Conservation (phyloP, 2,888 invertebrate species). For the Conomelus anceps region DNA sequence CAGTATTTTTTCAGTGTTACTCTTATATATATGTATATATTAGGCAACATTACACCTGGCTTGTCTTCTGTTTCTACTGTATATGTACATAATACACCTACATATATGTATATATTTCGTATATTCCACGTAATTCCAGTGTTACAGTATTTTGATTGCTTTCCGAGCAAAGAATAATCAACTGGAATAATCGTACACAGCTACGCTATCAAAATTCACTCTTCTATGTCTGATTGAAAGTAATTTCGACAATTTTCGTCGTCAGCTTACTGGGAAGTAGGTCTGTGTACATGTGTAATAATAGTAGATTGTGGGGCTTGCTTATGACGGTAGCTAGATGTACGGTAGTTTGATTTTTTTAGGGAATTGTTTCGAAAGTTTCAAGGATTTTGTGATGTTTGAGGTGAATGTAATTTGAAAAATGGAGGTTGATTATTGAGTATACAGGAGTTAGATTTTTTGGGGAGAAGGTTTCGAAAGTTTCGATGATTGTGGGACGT, state of each 20-base stretch:
- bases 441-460: too few species aligned
- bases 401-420: not conserved
- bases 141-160: not conserved
- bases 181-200: not conserved
- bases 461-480: too few species aligned
- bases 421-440: too few species aligned
- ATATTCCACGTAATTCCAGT: not conserved
- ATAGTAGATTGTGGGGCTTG: not conserved
- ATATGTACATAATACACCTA: too few species aligned
- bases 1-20: too few species aligned
- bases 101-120: not conserved
- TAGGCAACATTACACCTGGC: not conserved
- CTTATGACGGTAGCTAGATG: not conserved
- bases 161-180: not conserved
- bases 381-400: not conserved
- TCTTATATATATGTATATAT: not conserved
- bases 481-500: too few species aligned
- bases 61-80: too few species aligned
- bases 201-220: not conserved
- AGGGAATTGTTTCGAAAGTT: not conserved
- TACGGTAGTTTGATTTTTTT: not conserved
- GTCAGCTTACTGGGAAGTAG: not conserved
- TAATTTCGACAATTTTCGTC: not conserved
- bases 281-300: not conserved
- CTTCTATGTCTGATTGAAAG: not conserved